Percentiles rank a stretch among this genome's conserved stretches.
Evolutionary conservation across 2,797 vertebrate genomes (phyloP).

Genomic region (Xenentodon cancila): DNA sequence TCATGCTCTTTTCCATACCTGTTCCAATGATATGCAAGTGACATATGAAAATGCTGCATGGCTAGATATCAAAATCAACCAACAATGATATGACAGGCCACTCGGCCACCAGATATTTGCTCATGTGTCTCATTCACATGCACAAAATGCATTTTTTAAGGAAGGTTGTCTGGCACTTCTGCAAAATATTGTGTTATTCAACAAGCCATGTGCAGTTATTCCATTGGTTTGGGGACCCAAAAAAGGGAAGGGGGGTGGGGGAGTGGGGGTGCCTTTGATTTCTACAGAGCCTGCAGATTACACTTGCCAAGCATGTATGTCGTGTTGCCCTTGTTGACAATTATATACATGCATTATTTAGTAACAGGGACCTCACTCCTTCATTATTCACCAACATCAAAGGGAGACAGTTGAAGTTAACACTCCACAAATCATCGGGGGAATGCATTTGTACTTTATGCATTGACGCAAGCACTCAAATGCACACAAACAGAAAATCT

Average conservation of each 20-base stretch:
- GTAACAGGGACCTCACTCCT: constrained; percentile 4
- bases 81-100: constrained; percentile 10
- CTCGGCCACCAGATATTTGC: constrained; percentile 20
- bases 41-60: constrained; percentile 37
- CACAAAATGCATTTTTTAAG: constrained; percentile 18
- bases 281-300: constrained; percentile 14
- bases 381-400: constrained; percentile 32
- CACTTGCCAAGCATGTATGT: constrained; percentile 16
- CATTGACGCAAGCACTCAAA: background rate
- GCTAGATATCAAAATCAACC: constrained; percentile 3
- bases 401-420: constrained; percentile 29
- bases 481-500: background rate
- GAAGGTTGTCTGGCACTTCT: constrained; percentile 6
- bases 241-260: too few relatives aligned
- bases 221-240: background rate
- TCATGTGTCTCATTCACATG: constrained; percentile 19
- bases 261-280: constrained; percentile 28
- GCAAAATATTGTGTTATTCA: constrained; percentile 20
- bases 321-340: constrained; percentile 38
- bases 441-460: constrained; percentile 18
- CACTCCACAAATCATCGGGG: constrained; percentile 12
- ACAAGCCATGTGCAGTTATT: constrained; percentile 18
- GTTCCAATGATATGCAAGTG: constrained; percentile 24
- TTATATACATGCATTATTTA: constrained; percentile 59
- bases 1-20: constrained; percentile 7